Percentiles rank a stretch among this genome's conserved stretches.
Conservation (phyloP, 2,888 invertebrate species). For the Hoplodrina blanda region DNA sequence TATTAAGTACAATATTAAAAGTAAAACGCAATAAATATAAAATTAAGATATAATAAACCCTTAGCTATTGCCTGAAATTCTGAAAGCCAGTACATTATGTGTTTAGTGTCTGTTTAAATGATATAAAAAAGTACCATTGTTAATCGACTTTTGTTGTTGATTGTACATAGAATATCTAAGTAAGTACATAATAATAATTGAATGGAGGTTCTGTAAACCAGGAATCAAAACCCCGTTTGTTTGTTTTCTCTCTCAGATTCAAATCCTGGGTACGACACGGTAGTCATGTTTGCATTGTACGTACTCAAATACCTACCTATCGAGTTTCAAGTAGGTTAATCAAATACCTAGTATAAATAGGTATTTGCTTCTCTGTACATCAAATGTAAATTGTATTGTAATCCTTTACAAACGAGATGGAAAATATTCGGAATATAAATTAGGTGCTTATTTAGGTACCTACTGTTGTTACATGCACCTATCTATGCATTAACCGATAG, state of each 20-base stretch:
- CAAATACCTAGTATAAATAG: constrained; percentile 21
- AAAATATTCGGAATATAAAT: too few species aligned
- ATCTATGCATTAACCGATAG: too few species aligned
- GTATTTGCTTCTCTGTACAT: background rate
- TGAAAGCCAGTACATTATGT: too few species aligned
- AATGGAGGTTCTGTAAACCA: background rate
- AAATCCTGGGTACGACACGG: constrained; percentile 7
- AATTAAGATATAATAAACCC: too few species aligned
- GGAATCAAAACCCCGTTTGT: constrained; percentile 14
- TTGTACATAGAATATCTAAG: background rate
- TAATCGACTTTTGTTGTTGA: too few species aligned
- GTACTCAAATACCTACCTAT: background rate
- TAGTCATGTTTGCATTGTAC: constrained; percentile 23
- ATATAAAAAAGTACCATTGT: too few species aligned
- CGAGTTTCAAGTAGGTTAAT: constrained; percentile 23
- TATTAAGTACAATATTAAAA: too few species aligned
- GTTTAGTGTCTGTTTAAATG: too few species aligned
- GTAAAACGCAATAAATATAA: too few species aligned
- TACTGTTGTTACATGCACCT: too few species aligned
- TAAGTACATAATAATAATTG: background rate
- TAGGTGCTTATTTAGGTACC: too few species aligned
- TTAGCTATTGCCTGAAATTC: too few species aligned
- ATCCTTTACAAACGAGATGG: background rate
- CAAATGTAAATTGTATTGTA: constrained; percentile 8
- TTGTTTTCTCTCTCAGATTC: constrained; percentile 18